Conservation (phyloP, 2,888 invertebrate species). For the Eremobia ochroleuca region DNA sequence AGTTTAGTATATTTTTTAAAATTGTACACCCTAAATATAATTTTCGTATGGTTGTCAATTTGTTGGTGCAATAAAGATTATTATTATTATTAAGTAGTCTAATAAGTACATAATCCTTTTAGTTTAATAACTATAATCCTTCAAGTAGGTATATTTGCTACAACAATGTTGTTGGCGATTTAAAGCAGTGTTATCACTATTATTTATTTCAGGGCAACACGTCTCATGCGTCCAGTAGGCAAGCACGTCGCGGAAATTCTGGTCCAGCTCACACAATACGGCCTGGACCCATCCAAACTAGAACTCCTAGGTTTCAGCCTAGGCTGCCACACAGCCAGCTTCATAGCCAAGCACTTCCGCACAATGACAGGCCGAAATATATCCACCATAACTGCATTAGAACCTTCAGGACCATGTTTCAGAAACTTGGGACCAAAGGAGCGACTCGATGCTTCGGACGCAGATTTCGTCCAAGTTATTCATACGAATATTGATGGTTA, state of each 20-base stretch:
- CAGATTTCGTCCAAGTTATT: constrained; percentile 86
- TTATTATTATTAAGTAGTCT: too few species aligned
- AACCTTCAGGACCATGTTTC: constrained; percentile 88
- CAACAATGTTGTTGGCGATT: too few species aligned
- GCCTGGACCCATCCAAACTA: constrained; percentile 80
- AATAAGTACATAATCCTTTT: too few species aligned
- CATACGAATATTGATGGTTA: constrained; percentile 88
- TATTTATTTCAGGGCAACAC: constrained; percentile 71
- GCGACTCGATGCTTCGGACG: constrained; percentile 80
- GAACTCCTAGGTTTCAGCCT: constrained; percentile 87
- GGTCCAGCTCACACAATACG: constrained; percentile 77
- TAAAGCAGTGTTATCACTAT: too few species aligned
- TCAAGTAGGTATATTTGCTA: too few species aligned
- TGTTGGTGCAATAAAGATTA: too few species aligned
- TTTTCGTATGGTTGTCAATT: too few species aligned
- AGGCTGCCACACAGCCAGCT: constrained; percentile 85
- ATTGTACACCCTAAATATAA: too few species aligned
- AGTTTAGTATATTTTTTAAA: too few species aligned
- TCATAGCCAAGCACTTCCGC: constrained; percentile 83
- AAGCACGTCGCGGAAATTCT: constrained; percentile 85
- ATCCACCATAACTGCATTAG: constrained; percentile 83
- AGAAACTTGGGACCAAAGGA: constrained; percentile 76
- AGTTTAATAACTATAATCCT: too few species aligned
- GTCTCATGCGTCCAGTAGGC: constrained; percentile 88
- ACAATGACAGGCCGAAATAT: constrained; percentile 80